phyloP scores from a whole-genome alignment of 2,797 vertebrate species.

The Champsocephalus esox region DNA sequence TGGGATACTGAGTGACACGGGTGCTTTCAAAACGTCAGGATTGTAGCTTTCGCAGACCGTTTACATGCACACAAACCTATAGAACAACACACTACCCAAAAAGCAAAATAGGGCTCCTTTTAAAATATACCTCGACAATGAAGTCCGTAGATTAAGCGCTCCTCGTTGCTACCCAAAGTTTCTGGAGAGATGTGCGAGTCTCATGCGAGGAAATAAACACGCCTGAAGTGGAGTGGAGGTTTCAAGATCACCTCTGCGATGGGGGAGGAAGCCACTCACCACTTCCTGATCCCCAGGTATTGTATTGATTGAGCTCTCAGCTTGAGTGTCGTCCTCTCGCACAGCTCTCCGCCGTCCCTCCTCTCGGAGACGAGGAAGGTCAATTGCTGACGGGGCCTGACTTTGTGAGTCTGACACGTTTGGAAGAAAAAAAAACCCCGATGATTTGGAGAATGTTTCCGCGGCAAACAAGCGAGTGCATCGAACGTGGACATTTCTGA shows the following conservation, averaged over 20 bases:
- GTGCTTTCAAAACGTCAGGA: too few species aligned
- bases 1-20: too few species aligned
- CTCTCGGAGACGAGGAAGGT: conserved; percentile 60
- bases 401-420: conserved; percentile 55
- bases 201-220: conserved; percentile 18
- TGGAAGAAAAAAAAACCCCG: conserved; percentile 5
- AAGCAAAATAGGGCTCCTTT: too few species aligned
- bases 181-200: neutral
- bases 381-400: conserved; percentile 47
- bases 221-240: neutral
- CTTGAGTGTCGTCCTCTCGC: conserved; percentile 60
- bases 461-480: conserved; percentile 35
- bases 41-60: too few species aligned
- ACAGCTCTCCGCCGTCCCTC: conserved; percentile 24
- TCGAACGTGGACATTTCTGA: conserved; percentile 56
- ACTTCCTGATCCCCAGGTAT: conserved; percentile 59
- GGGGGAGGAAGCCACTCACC: conserved; percentile 35
- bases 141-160: neutral
- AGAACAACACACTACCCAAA: neutral
- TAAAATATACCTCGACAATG: neutral
- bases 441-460: conserved; percentile 54
- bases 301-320: conserved; percentile 73
- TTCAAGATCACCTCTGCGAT: conserved; percentile 58
- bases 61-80: too few species aligned
- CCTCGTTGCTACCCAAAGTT: neutral